These are phyloP conservation scores for Percopsis omiscomaycus DNA, from an alignment of 2,797 vertebrate species.

Conservation along the genomic window DNA sequence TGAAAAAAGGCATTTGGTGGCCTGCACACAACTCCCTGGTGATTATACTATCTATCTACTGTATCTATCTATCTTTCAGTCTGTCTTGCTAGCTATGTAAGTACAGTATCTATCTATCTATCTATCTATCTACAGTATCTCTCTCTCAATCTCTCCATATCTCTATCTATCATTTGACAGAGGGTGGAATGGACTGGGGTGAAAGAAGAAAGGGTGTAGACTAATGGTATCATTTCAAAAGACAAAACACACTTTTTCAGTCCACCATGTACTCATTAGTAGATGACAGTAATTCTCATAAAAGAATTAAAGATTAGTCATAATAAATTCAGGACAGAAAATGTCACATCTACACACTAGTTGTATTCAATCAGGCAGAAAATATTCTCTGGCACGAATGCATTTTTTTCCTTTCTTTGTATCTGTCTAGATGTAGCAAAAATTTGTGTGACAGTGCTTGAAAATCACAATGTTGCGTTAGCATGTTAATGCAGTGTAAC, in stretches of 20 bases:
- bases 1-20: constrained; percentile 37
- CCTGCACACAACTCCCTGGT: constrained; percentile 31
- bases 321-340: not conserved
- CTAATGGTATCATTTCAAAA: constrained; percentile 14
- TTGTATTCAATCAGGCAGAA: too few species aligned
- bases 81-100: not conserved
- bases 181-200: not conserved
- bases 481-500: too few species aligned
- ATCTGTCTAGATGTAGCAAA: too few species aligned
- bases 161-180: not conserved
- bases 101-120: constrained; percentile 5
- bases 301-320: constrained; percentile 15
- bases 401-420: too few species aligned
- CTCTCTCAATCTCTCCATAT: constrained; percentile 1
- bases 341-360: constrained; percentile 6
- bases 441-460: too few species aligned
- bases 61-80: constrained; percentile 5
- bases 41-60: constrained; percentile 14
- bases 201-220: constrained; percentile 7
- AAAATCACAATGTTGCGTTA: too few species aligned
- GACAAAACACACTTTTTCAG: constrained; percentile 26
- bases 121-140: not conserved
- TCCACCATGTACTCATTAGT: not conserved
- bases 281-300: not conserved
- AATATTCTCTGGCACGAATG: too few species aligned